These are phyloP conservation scores for Pachliopta kotzebuea DNA, from an alignment of 2,888 invertebrate species.

Conservation along the genomic window DNA sequence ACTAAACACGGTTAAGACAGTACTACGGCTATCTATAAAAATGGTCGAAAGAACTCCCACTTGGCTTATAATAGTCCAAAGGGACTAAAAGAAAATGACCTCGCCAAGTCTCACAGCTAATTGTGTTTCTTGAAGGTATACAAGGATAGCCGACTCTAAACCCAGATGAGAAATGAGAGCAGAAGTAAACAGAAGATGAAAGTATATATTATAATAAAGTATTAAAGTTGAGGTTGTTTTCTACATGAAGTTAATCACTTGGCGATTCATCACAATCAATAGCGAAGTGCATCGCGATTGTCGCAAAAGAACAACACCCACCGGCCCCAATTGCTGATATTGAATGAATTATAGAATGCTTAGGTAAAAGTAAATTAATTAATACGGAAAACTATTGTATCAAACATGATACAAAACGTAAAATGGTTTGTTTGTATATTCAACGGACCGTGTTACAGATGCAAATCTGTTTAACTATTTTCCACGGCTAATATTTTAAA, in stretches of 20 bases:
- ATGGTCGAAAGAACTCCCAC: no score
- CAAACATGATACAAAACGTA: conserved; percentile 14
- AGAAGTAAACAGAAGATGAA: not conserved
- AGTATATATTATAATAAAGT: not conserved
- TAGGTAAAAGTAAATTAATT: not conserved
- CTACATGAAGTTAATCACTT: not conserved
- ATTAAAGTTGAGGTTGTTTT: conserved; percentile 2
- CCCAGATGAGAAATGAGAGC: no score
- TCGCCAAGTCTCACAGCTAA: no score
- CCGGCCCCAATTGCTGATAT: not conserved
- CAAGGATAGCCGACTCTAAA: no score
- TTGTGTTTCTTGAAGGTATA: no score
- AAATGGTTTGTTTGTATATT: conserved; percentile 17
- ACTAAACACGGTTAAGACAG: no score
- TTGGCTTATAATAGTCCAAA: no score
- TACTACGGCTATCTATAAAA: no score
- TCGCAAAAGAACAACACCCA: not conserved
- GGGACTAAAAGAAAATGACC: no score
- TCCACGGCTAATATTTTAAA: not conserved
- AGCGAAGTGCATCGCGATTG: conserved; percentile 3
- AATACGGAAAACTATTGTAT: not conserved
- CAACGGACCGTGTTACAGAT: not conserved
- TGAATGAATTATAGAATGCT: conserved; percentile 4
- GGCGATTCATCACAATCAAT: not conserved
- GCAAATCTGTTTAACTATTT: not conserved